Evolutionary conservation across 1,140 invertebrate genomes (phyloP), one percentile per base, ranked within the genome.

Genomic region (Sinella curviseta): DNA sequence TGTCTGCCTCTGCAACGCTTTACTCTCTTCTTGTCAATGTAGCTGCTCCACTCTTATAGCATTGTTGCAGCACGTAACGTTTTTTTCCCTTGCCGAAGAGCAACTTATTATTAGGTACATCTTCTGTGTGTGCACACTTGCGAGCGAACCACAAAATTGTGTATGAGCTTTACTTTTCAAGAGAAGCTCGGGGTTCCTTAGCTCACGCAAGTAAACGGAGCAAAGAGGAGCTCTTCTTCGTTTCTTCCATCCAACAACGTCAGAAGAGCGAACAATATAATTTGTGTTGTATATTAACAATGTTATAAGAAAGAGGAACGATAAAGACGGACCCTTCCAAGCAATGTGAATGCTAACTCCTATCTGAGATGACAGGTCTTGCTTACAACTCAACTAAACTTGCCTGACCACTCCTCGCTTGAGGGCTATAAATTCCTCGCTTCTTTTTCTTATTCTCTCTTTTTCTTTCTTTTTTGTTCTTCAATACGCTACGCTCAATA

Each of bases 381-480:
- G 75, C 80, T 83, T 83, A 83, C 82, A 83, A 83, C 82, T 83
- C 82, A 83, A 83, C 82, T 83, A 83, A 78, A 83, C 76, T 83
- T 83, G 82, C 79, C 82, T 81, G 82, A 83, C 82, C 82, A 83
- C 82, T 83, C 82, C 82, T 83, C 70, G 82, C 82, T 83, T 8
- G 74, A 80, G 77, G 82, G 82, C 82, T 83, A 83, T 83, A 83
- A 83, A 83, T 83, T 83, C 82, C 80, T 83, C 70, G 54, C 70
- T 54, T 74, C 39, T 48, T 48, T 48, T 48, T 48, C 20, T 76
- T 34, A 74, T 80, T 76, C 57, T 57, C n/a, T 26, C 20, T 31
- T 77, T 79, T 67, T 30, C 33, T 30, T 79, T 78, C 31, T 31
- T n/a, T 60, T 60, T 1, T 76, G 34, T 54, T 76, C 35, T 26